Conservation (phyloP, 2,113 vertebrate genomes). For the Desmodus rotundus region DNA sequence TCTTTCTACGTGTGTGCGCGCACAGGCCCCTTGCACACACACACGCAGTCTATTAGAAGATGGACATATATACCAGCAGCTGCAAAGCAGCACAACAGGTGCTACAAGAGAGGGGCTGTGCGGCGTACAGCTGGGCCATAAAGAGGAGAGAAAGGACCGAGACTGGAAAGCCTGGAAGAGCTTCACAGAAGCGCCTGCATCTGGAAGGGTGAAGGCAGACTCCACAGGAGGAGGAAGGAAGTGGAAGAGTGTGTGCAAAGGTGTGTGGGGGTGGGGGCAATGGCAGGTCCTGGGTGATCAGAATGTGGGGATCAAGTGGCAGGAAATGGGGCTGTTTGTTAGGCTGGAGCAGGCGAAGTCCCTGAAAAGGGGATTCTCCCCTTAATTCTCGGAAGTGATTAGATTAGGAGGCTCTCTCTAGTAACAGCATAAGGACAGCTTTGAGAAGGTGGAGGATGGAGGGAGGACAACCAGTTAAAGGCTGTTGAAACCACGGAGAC, state of each 20-base stretch:
- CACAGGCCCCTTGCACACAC: not conserved
- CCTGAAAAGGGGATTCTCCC: not conserved
- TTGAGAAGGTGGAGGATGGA: not conserved
- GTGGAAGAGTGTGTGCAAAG: accelerated
- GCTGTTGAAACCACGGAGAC: not conserved
- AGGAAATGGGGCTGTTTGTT: not conserved
- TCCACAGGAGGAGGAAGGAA: not conserved
- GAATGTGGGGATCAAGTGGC: not conserved
- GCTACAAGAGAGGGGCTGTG: not conserved
- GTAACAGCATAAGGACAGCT: not conserved
- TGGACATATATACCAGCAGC: not conserved
- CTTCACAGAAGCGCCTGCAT: not conserved
- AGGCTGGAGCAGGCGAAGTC: not conserved
- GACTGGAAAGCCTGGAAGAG: not conserved
- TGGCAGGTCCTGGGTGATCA: not conserved
- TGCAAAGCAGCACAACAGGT: not conserved
- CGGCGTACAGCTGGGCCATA: not conserved
- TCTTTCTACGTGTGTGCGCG: not conserved
- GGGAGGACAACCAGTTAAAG: not conserved
- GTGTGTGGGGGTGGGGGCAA: too few species aligned
- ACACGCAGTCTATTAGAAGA: not conserved
- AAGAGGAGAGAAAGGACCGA: not conserved
- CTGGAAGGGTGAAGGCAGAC: not conserved
- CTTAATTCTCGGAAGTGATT: not conserved
- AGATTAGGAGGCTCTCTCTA: not conserved